A percentile compares a stretch with the other conserved stretches of the same genome.
phyloP scores from a whole-genome alignment of 2,888 invertebrate genomes.

The Cremastinae sp. region DNA sequence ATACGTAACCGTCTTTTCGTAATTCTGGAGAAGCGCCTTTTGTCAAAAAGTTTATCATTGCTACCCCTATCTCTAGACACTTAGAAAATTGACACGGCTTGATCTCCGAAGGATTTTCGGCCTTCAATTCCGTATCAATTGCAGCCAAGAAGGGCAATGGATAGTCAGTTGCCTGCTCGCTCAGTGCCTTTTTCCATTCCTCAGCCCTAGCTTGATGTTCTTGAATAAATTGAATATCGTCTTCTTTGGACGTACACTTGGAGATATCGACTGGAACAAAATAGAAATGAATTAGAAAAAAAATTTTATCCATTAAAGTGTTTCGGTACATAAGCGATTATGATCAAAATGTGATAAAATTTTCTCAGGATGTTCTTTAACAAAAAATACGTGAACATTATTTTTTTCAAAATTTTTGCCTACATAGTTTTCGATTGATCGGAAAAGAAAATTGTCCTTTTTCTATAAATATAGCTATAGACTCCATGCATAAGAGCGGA shows the following conservation, averaged over 20 bases:
- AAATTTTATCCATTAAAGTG: not conserved
- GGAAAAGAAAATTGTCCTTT: no score
- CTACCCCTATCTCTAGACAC: not conserved
- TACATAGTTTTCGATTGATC: no score
- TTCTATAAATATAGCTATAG: no score
- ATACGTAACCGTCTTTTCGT: constrained; percentile 3
- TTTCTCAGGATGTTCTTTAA: no score
- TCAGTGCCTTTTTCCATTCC: not conserved
- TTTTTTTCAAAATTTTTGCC: no score
- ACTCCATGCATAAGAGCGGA: no score
- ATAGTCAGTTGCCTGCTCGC: no score
- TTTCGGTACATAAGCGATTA: no score
- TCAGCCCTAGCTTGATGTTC: constrained; percentile 16
- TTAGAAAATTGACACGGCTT: not conserved
- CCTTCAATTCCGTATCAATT: not conserved
- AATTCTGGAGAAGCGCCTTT: constrained; percentile 1
- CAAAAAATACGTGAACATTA: no score
- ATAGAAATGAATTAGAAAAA: not conserved
- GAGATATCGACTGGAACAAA: not conserved
- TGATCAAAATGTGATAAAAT: no score
- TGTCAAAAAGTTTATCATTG: not conserved
- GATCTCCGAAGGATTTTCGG: not conserved
- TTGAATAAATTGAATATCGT: constrained; percentile 3
- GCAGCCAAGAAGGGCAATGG: no score
- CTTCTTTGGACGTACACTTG: not conserved